Evolutionary conservation across 2,797 vertebrate species (phyloP), one percentile per base, ranked within the genome.

Genomic region (Cephalopachus bancanus): DNA sequence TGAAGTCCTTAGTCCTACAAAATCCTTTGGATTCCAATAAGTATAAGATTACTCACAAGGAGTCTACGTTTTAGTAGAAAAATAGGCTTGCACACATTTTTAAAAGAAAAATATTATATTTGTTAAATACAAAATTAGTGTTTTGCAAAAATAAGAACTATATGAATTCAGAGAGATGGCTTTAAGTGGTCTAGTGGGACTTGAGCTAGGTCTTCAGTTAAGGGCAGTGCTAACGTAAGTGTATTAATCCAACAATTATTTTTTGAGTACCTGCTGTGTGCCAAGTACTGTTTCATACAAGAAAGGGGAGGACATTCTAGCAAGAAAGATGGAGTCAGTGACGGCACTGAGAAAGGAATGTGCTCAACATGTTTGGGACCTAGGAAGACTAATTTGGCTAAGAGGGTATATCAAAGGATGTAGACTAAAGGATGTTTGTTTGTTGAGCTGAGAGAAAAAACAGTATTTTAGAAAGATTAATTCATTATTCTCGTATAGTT

Each of bases 401-500:
- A 44, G 44, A 44, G 44, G 44, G 11, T 64, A 3, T 92, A 60
- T n/a, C 14, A 37, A 57, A 67, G 30, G 24, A 75, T 60, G 26
- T 62, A 72, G 4, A 44, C 44, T 78, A 24, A 65, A 88, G 51
- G 26, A 65, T 86, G 14, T 15, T 53, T 89, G 22, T 19, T 60
- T 49, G 7, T 28, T 37, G 55, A 83, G 9, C 22, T 57, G 19
- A 20, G 53, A 94, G 44, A 85, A 92, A 51, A 85, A 89, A 12
- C 9, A 69, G 5, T 71, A 75, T 60, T 95, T 81, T 85, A 93
- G 65, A 89, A 81, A 90, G 67, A 64, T 67, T 67, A 89, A 57
- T 69, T 75, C 71, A 74, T 16, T 57, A 89, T 69, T 85, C 17
- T n/a, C 85, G 5, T 83, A 67, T 53, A 62, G 10, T 51, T 85